Evolutionary conservation across 1,140 invertebrate species (phyloP), one percentile per base, ranked within the genome.

Genomic region (Hypsibius dujardini): DNA sequence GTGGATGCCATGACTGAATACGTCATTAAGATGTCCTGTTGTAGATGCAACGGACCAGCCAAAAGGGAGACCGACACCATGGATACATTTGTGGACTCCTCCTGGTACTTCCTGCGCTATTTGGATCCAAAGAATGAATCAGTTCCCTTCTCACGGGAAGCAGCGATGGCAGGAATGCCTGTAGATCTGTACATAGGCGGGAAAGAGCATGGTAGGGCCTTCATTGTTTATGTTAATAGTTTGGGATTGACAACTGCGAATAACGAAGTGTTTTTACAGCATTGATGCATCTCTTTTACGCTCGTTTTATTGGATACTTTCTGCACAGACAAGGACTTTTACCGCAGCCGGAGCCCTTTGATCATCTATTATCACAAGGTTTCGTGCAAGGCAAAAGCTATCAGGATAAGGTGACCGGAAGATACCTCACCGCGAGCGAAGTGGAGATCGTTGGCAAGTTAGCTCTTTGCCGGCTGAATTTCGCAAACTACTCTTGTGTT

Each of bases 11-110:
- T 69, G 46, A 7, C 67, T 47, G 7, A 47, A 69, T 28, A 47
- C 7, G 7, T 69, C 7, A 69, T 47, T 47, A 7, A 69, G 46
- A 73, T 60, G 28, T 56, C 69, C 2, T 73, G 28, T 70, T 59
- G 47, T 72, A 80, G 79, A 74, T 93, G 90, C 81, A 84, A 84
- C 1, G 81, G 80, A 42, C 50, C 79, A 42, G 90, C 90, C 0
- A 81, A 78, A 72, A 80, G 91, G 71, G 95, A 99, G 84, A 90
- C 89, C 0, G 95, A 99, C 78, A 99, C 96, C 1, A 92, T 98
- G 90, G 96, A 99, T 76, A 99, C 96, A 3, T 99, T 99, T 84
- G 92, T 99, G 47, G 96, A 99, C 80, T 98, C 95, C 60, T 91
- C 92, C 1, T 99, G 95, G 95, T 99, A 99, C 79, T 99, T 87